These are phyloP conservation scores for Chelonus insularis DNA, from an alignment of 1,140 invertebrate genomes.

Conservation along the genomic window DNA sequence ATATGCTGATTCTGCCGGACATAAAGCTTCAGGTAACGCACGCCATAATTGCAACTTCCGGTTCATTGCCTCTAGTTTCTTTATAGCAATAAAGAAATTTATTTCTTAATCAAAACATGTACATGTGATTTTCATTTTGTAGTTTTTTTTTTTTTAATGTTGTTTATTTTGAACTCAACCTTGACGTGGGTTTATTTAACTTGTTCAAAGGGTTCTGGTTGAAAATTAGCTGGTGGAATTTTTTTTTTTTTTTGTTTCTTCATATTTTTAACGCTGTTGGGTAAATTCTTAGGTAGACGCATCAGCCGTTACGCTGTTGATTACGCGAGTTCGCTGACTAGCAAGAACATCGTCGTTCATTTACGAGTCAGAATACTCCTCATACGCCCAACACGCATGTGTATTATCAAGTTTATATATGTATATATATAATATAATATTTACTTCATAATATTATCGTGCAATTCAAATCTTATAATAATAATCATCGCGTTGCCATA, in stretches of 20 bases:
- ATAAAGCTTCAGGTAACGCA: conserved; percentile 26
- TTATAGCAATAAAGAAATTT: not conserved
- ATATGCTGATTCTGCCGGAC: conserved; percentile 24
- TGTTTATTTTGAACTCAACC: too few species aligned
- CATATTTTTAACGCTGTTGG: not conserved
- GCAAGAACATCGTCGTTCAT: conserved; percentile 2
- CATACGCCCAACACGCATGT: too few species aligned
- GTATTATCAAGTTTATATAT: too few species aligned
- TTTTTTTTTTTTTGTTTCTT: not conserved
- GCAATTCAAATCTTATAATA: conserved; percentile 25
- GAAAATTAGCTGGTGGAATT: too few species aligned
- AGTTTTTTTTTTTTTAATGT: too few species aligned
- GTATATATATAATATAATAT: not conserved
- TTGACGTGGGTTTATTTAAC: too few species aligned
- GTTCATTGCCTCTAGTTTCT: conserved; percentile 17
- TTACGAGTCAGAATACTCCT: too few species aligned
- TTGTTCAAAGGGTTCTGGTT: too few species aligned
- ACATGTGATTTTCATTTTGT: not conserved
- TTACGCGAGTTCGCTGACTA: conserved; percentile 22
- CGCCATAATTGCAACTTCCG: conserved; percentile 20
- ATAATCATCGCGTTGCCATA: not conserved
- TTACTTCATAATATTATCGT: not conserved
- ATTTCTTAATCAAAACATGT: not conserved
- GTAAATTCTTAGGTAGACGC: conserved; percentile 11
- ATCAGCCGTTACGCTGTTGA: conserved; percentile 23